These are phyloP conservation scores for Drosophila picticornis DNA, from an alignment of 2,888 invertebrate species.

Conservation along the genomic window DNA sequence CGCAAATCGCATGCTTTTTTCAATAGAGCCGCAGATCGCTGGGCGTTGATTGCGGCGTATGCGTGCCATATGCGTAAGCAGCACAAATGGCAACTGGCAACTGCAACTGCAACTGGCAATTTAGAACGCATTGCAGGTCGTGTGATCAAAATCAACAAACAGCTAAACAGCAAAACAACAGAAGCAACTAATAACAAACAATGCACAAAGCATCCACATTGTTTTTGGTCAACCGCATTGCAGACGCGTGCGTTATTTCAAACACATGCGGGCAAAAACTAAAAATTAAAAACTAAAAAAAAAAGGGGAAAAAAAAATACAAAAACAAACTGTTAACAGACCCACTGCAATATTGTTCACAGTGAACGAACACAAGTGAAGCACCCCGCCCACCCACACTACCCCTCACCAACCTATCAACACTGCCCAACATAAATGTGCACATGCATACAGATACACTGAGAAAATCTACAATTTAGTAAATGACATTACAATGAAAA, in stretches of 20 bases:
- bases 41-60: conserved; percentile 54
- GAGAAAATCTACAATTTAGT: background rate
- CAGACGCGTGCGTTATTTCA: conserved; percentile 57
- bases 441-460: background rate
- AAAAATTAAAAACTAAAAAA: background rate
- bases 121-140: conserved; percentile 52
- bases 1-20: conserved; percentile 65
- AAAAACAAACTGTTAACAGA: conserved; percentile 62
- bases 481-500: background rate
- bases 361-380: conserved; percentile 3
- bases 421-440: background rate
- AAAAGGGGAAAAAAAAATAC: conserved; percentile 12
- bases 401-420: background rate
- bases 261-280: conserved; percentile 32
- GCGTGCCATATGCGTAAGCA: conserved; percentile 51
- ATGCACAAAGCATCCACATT: conserved; percentile 66
- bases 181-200: conserved; percentile 38
- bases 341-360: conserved; percentile 37
- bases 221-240: conserved; percentile 75
- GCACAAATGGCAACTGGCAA: background rate
- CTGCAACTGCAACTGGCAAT: conserved; percentile 14
- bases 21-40: conserved; percentile 40
- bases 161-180: conserved; percentile 34
- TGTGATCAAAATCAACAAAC: conserved; percentile 65
- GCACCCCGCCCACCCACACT: background rate